Conservation (phyloP, 2,888 invertebrate species). For the Epistrophella euchroma region DNA sequence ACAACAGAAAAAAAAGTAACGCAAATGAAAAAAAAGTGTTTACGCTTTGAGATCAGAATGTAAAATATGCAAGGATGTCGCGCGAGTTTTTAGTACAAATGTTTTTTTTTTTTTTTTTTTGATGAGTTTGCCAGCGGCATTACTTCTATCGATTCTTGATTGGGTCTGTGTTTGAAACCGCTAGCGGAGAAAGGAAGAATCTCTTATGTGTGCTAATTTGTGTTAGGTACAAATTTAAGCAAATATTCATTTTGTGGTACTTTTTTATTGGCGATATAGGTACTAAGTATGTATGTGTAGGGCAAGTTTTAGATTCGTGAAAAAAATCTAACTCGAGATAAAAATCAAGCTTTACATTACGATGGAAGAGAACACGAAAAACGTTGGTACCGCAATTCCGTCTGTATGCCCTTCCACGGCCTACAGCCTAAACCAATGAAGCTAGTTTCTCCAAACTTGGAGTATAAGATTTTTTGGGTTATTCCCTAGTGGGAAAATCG, state of each 20-base stretch:
- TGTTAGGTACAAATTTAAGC: conserved; percentile 22
- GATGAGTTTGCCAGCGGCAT: conserved; percentile 62
- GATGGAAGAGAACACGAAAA: too few relatives aligned
- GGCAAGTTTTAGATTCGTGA: too few relatives aligned
- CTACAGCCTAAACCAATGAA: too few relatives aligned
- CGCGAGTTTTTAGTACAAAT: conserved; percentile 44
- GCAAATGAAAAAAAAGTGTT: conserved; percentile 29
- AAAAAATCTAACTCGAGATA: too few relatives aligned
- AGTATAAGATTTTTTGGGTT: too few relatives aligned
- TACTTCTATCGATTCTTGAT: conserved; percentile 69
- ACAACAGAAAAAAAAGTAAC: background rate
- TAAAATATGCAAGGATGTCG: conserved; percentile 70
- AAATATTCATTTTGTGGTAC: conserved; percentile 8
- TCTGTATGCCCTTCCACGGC: too few relatives aligned
- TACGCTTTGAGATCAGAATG: conserved; percentile 68
- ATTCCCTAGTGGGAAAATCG: too few relatives aligned
- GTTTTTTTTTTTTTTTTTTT: conserved; percentile 35
- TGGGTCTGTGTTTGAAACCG: conserved; percentile 42
- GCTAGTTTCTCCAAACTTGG: too few relatives aligned
- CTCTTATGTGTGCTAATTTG: conserved; percentile 43
- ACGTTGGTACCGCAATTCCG: too few relatives aligned
- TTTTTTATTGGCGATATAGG: too few relatives aligned
- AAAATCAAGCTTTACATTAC: too few relatives aligned
- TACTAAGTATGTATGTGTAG: too few relatives aligned
- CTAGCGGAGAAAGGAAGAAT: background rate